Evolutionary conservation across 2,797 vertebrate genomes (phyloP), one percentile per base, ranked within the genome.

Genomic region (Gobionotothen gibberifrons): DNA sequence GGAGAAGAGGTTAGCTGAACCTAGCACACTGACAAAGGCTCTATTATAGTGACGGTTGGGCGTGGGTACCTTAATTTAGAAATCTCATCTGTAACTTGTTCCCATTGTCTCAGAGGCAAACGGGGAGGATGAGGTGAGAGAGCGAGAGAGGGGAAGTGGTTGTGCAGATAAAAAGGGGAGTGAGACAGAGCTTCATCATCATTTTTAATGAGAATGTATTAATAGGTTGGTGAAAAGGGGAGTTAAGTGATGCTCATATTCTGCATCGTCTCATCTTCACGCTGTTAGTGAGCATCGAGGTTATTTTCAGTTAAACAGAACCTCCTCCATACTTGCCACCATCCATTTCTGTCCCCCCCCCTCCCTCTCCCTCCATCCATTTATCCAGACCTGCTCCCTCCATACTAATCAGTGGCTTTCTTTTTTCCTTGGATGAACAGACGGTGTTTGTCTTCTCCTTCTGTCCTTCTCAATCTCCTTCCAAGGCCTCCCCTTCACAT

Each of bases 191-290:
- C 78, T 85, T 79, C 73, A 85, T 89, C 81, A 85, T 79, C 6
- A 77, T 62, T 88, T 87, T 90, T 89, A 93, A 93, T 93, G 85
- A 86, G 87, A 81, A 83, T 85, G 64, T 88, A 88, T 89, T 89
- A 90, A 92, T 92, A 88, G 87, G 66, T 76, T 78, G 55, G 81
- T 39, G 4, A 26, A 36, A 66, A 61, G 59, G 72, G 69, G 67
- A 63, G 74, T 74, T 49, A 78, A 72, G 63, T 69, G 80, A 81
- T 84, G 44, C 59, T 87, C 48, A 84, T 87, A 79, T 9, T 58
- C 55, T 29, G 51, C 40, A 47, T 81, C 63, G 13, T 77, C 62
- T 75, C 44, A 17, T 77, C 54, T 58, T 48, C 39, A 52, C 21
- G 51, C 54, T 54, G 57, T 58, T 49, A 19, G 57, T 54, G 70